These are phyloP conservation scores for Drosophila anomalata DNA, from an alignment of 2,888 invertebrate genomes.

Conservation along the genomic window DNA sequence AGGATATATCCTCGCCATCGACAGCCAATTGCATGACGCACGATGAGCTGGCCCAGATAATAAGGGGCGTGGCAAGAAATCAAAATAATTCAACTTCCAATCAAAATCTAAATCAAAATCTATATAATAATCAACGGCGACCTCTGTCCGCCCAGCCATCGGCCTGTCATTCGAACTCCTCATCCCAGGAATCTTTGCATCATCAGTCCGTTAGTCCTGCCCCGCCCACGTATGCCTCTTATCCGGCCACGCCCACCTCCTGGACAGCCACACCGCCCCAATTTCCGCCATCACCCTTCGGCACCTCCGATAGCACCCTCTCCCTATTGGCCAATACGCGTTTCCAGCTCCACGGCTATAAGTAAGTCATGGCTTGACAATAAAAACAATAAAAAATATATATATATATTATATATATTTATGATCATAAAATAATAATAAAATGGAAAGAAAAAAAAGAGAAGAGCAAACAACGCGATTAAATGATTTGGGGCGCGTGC, in stretches of 20 bases:
- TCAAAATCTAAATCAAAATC: constrained; percentile 6
- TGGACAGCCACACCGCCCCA: constrained; percentile 68
- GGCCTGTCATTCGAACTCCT: constrained; percentile 54
- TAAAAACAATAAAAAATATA: background rate
- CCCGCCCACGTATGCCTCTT: constrained; percentile 43
- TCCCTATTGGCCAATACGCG: constrained; percentile 55
- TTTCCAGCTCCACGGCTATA: constrained; percentile 55
- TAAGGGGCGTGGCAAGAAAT: constrained; percentile 55
- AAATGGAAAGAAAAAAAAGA: background rate
- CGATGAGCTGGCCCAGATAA: constrained; percentile 69
- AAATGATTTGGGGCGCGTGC: constrained; percentile 59
- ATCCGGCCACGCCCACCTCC: constrained; percentile 67
- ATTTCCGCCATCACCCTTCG: constrained; percentile 42
- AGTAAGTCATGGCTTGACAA: constrained; percentile 49
- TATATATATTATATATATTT: background rate
- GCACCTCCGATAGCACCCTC: constrained; percentile 48
- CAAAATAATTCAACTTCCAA: constrained; percentile 4
- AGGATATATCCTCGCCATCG: constrained; percentile 11
- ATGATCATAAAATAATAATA: background rate
- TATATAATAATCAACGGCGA: constrained; percentile 30
- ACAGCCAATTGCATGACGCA: constrained; percentile 64
- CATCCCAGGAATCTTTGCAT: constrained; percentile 74
- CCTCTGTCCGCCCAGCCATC: constrained; percentile 48
- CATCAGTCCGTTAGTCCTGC: constrained; percentile 13
- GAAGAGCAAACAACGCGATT: constrained; percentile 5